These are phyloP conservation scores for Cephalopholis sonnerati DNA, from an alignment of 2,113 vertebrate genomes.

Conservation along the genomic window DNA sequence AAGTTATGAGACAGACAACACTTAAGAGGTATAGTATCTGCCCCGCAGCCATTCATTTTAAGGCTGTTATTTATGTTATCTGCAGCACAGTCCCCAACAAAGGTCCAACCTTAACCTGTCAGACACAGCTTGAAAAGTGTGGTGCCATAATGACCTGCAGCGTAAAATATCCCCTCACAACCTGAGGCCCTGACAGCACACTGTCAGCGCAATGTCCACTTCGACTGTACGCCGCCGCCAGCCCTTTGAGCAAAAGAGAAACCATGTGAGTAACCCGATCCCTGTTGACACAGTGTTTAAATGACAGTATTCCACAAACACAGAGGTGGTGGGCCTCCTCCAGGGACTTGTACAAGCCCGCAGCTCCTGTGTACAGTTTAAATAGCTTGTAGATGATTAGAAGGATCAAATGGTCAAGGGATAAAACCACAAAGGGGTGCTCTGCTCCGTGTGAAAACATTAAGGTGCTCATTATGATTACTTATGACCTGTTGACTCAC, in stretches of 20 bases:
- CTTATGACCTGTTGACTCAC: conserved; percentile 80
- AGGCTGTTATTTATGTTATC: conserved; percentile 28
- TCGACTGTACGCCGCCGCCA: conserved; percentile 20
- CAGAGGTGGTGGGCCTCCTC: conserved; percentile 64
- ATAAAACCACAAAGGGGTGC: conserved; percentile 78
- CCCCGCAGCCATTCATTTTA: conserved; percentile 29
- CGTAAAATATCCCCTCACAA: conserved; percentile 15
- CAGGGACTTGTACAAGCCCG: conserved; percentile 60
- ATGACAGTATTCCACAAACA: conserved; percentile 80
- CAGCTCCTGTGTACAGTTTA: conserved; percentile 76
- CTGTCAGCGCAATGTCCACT: conserved; percentile 53
- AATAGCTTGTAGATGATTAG: conserved; percentile 79
- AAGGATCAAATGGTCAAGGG: conserved; percentile 75
- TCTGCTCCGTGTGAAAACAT: conserved; percentile 71
- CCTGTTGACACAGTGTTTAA: conserved; percentile 75
- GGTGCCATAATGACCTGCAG: conserved; percentile 26
- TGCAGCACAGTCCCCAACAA: background rate
- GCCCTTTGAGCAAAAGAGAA: conserved; percentile 55
- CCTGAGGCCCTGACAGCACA: conserved; percentile 47
- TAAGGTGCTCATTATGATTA: conserved; percentile 81
- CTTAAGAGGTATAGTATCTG: background rate
- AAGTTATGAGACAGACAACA: background rate
- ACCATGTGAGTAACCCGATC: conserved; percentile 71
- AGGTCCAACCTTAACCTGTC: conserved; percentile 36
- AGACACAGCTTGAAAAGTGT: conserved; percentile 16